Evolutionary conservation across 1,140 invertebrate genomes (phyloP), one percentile per base, ranked within the genome.

Genomic region (Lordiphosa stackelbergi): DNA sequence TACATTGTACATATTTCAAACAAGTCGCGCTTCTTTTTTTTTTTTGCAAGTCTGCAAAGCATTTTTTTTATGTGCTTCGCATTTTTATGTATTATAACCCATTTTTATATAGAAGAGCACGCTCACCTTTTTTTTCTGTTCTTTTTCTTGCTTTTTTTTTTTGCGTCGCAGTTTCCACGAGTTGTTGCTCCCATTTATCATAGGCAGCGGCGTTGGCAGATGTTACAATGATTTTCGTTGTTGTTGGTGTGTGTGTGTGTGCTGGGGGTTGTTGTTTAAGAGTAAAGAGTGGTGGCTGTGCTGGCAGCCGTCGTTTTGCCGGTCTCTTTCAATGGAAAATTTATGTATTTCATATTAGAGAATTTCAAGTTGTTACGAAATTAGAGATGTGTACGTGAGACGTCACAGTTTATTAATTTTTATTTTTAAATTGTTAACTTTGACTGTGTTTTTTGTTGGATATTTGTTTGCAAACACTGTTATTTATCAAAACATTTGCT

Each of bases 111-210:
- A 52, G 57, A 59, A 68, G 59, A 56, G 53, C 68, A 56, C 56
- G 57, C 53, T 54, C 69, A 51, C 66, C 74, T 75, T 74, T 77
- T 77, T 16, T 19, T 57, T 54, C 22, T 6, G 22, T 24, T 24
- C 22, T 24, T 24, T 24, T 6, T 5, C 5, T 24, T 49, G 22
- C 58, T 52, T 60, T 53, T 73, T 59, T 48, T 64, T 79, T 79
- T 81, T 74, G 71, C 70, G 75, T 54, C 75, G 71, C 75, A 79
- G 75, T 81, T 81, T 79, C 70, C 66, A 68, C 55, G 66, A 79
- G 74, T 79, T 79, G 70, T 79, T 79, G 75, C 66, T 81, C 70
- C 66, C 75, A 79, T 81, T 79, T 74, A 70, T 74, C 70, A 79
- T 66, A 34, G 54, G 53, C 54, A 69, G 48, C 42, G 57, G 38